A percentile compares a stretch with the other conserved stretches of the same genome.
Conservation (phyloP, 2,797 vertebrate species). For the Enteromius treurensis region DNA sequence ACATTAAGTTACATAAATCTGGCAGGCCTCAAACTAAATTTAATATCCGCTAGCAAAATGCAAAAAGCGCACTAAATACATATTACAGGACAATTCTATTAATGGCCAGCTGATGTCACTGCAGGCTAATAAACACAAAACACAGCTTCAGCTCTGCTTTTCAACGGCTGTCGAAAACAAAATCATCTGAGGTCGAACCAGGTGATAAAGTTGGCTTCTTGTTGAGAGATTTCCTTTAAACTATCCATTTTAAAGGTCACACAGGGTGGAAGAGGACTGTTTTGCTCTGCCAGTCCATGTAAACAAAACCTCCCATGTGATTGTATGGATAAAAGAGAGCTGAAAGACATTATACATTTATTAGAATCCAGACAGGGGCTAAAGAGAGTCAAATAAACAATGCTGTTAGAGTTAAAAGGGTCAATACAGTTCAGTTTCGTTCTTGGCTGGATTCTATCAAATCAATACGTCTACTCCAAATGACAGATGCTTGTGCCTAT, state of each 20-base stretch:
- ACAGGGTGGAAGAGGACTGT: not conserved
- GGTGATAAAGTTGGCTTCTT: slow-evolving; percentile 8
- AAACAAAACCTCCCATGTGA: not conserved
- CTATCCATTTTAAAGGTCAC: not conserved
- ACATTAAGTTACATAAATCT: too few relatives aligned
- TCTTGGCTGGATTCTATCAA: not conserved
- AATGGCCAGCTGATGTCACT: slow-evolving; percentile 45
- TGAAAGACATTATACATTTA: slow-evolving; percentile 16
- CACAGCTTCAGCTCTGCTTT: not conserved
- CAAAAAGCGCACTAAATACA: not conserved
- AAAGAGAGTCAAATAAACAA: not conserved
- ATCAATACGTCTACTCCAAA: not conserved
- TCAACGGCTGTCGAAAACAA: not conserved
- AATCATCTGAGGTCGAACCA: not conserved
- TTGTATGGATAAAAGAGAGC: not conserved
- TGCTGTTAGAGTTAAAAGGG: slow-evolving; percentile 1
- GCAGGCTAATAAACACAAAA: slow-evolving; percentile 9
- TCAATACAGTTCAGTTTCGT: not conserved
- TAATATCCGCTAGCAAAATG: not conserved
- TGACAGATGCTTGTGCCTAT: not conserved
- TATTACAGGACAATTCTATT: not conserved
- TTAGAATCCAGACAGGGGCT: not conserved
- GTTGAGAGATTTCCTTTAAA: not conserved
- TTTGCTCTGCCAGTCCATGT: not conserved
- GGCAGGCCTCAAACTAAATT: not conserved